These are phyloP conservation scores for Trichosurus vulpecula DNA, from an alignment of 2,797 vertebrate genomes.

Conservation along the genomic window DNA sequence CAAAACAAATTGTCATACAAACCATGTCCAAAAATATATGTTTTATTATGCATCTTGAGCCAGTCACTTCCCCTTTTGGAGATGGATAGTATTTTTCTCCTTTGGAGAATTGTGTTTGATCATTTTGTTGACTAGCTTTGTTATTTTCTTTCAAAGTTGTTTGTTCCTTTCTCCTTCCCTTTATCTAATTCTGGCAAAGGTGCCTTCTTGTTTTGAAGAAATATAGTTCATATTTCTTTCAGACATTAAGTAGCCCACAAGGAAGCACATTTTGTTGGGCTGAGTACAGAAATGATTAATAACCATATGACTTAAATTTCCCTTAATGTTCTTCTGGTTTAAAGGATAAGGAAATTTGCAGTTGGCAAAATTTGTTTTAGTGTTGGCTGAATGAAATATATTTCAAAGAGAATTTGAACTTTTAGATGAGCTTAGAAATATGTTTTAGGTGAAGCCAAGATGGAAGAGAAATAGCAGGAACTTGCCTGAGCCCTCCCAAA, in stretches of 20 bases:
- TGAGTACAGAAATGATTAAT: background rate
- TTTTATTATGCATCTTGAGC: background rate
- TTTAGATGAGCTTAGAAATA: background rate
- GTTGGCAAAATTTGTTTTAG: background rate
- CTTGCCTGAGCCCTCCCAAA: background rate
- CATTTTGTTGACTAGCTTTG: background rate
- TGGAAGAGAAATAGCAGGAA: background rate
- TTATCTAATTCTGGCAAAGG: background rate
- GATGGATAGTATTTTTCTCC: background rate
- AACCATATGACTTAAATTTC: background rate
- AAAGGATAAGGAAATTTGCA: constrained; percentile 20
- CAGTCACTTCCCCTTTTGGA: background rate
- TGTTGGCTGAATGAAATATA: background rate
- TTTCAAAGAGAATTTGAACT: background rate
- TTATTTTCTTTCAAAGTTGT: background rate
- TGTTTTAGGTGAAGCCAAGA: background rate
- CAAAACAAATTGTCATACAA: background rate
- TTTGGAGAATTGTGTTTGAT: background rate
- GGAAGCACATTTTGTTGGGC: background rate
- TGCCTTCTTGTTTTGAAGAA: background rate
- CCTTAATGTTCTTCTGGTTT: background rate
- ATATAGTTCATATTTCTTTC: background rate
- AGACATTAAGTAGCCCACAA: background rate
- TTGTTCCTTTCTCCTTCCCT: background rate
- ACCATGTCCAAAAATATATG: background rate